These are phyloP conservation scores for Sprattus sprattus DNA, from an alignment of 2,113 vertebrate species.

Conservation along the genomic window DNA sequence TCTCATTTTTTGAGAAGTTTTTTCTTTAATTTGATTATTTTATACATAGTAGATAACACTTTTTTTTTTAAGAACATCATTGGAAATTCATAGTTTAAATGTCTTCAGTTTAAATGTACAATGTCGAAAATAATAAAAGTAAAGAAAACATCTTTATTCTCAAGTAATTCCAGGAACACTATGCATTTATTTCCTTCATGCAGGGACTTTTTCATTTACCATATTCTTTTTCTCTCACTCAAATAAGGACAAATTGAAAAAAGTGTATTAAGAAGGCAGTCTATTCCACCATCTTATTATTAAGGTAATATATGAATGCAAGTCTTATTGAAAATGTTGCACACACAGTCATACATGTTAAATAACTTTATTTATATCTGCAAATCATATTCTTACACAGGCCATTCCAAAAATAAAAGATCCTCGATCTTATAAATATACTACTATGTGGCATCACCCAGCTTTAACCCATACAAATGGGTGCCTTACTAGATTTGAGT, in stretches of 20 bases:
- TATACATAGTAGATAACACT: no score
- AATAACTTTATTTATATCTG: neutral
- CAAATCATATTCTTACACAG: neutral
- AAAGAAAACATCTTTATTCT: no score
- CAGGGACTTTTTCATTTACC: neutral
- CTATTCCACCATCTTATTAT: neutral
- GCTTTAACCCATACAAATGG: neutral
- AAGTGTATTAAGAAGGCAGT: neutral
- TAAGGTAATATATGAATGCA: neutral
- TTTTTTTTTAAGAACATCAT: no score
- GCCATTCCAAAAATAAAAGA: neutral
- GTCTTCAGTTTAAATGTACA: no score
- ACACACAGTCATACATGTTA: neutral
- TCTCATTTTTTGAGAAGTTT: no score
- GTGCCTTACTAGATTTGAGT: no score
- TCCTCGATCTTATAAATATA: neutral
- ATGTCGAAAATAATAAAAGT: no score
- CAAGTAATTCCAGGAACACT: no score
- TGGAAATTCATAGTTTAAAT: no score
- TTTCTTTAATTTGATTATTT: no score
- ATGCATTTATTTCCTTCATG: neutral
- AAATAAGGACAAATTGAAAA: neutral
- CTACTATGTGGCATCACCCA: neutral
- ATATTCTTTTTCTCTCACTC: neutral
- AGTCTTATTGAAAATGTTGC: neutral